Evolutionary conservation across 2,113 vertebrate genomes (phyloP).

Genomic region (Cercocebus atys): DNA sequence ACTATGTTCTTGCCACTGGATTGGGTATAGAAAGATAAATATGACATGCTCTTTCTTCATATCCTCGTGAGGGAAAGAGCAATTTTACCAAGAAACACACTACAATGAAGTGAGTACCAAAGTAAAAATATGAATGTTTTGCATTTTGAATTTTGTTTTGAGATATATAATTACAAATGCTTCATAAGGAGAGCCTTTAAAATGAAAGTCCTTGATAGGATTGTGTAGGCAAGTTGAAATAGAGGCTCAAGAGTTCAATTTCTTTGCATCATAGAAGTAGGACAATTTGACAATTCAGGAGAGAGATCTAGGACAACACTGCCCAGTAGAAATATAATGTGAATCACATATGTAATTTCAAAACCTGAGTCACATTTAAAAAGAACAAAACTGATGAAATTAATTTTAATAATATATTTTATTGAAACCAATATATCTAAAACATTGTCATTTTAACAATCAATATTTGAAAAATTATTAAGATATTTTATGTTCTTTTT

Average conservation of each 20-base stretch:
- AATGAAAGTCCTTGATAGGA: not conserved
- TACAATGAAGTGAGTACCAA: not conserved
- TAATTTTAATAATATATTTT: not conserved
- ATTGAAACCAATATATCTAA: not conserved
- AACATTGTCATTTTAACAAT: not conserved
- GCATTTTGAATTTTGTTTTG: not conserved
- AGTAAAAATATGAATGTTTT: not conserved
- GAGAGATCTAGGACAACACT: not conserved
- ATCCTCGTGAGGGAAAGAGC: not conserved
- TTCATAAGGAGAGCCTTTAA: not conserved
- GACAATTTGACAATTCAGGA: not conserved
- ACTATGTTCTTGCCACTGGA: not conserved
- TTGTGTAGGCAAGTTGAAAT: not conserved
- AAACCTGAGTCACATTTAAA: not conserved
- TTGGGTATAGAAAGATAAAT: not conserved
- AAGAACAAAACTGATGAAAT: not conserved
- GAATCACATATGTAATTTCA: not conserved
- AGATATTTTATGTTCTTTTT: not conserved
- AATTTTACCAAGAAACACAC: not conserved
- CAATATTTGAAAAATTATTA: not conserved
- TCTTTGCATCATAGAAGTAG: not conserved
- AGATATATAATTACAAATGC: not conserved
- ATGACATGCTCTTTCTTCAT: not conserved
- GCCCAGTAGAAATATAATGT: not conserved
- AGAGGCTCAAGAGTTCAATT: not conserved